phyloP scores from a whole-genome alignment of 2,113 vertebrate genomes.

The Dipodomys ordii region DNA sequence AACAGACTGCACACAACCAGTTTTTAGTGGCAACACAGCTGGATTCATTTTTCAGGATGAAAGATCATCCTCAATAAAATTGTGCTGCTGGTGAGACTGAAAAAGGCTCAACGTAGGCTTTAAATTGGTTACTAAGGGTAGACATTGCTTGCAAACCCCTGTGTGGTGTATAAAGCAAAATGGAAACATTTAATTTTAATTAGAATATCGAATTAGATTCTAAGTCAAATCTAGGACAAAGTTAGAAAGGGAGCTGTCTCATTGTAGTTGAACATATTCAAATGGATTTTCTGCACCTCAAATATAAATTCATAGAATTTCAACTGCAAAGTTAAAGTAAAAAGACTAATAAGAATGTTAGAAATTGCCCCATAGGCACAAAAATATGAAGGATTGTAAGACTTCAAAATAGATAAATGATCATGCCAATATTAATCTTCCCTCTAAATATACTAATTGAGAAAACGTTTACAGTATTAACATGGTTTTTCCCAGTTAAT shows the following conservation, averaged over 20 bases:
- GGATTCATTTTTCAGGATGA: constrained; percentile 73
- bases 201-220: constrained; percentile 72
- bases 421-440: constrained; percentile 51
- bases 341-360: constrained; percentile 56
- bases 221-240: constrained; percentile 67
- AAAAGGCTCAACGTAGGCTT: constrained; percentile 59
- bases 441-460: constrained; percentile 4
- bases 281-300: constrained; percentile 54
- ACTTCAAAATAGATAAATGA: constrained; percentile 44
- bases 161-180: constrained; percentile 62
- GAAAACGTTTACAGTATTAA: constrained; percentile 9
- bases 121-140: constrained; percentile 58
- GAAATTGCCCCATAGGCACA: background rate
- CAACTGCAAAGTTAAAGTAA: constrained; percentile 55
- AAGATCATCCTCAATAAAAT: constrained; percentile 60
- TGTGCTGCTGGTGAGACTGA: constrained; percentile 30
- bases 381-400: constrained; percentile 9
- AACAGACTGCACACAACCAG: constrained; percentile 25
- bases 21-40: constrained; percentile 57
- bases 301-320: constrained; percentile 56
- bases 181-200: constrained; percentile 76
- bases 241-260: constrained; percentile 52
- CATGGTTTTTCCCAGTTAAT: background rate
- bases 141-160: constrained; percentile 41
- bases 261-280: constrained; percentile 59